Conservation (phyloP, 2,888 invertebrate genomes). For the Tuberolachnus salignus region DNA sequence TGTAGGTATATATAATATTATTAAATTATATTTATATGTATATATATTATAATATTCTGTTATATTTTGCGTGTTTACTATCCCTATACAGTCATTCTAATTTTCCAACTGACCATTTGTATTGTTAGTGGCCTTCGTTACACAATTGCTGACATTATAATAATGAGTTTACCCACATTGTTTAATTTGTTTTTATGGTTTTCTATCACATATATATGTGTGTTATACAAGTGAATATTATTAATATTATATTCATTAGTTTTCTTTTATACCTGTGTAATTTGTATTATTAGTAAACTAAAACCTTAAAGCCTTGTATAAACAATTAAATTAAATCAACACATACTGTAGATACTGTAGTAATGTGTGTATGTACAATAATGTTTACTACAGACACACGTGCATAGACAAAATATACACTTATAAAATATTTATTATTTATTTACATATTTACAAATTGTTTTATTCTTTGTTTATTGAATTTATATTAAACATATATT, state of each 20-base stretch:
- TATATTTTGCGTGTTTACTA: conserved; percentile 25
- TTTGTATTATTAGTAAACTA: conserved; percentile 40
- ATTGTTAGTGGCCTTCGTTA: conserved; percentile 53
- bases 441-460: too few species aligned
- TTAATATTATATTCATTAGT: conserved; percentile 35
- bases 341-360: not conserved
- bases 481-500: too few species aligned
- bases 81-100: conserved; percentile 48
- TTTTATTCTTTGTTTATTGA: too few species aligned
- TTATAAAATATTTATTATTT: too few species aligned
- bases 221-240: conserved; percentile 27
- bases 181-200: conserved; percentile 55
- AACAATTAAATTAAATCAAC: conserved; percentile 39
- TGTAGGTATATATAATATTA: not conserved
- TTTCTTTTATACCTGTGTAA: conserved; percentile 24
- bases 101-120: conserved; percentile 52
- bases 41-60: conserved; percentile 15
- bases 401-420: not conserved
- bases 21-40: conserved; percentile 4
- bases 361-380: not conserved
- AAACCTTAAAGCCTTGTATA: conserved; percentile 6
- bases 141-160: conserved; percentile 55
- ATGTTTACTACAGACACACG: too few species aligned
- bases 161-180: conserved; percentile 54
- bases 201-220: conserved; percentile 36